A percentile compares a stretch with the other conserved stretches of the same genome.
Evolutionary conservation across 2,113 vertebrate species (phyloP).

Genomic region (Anguilla japonica): DNA sequence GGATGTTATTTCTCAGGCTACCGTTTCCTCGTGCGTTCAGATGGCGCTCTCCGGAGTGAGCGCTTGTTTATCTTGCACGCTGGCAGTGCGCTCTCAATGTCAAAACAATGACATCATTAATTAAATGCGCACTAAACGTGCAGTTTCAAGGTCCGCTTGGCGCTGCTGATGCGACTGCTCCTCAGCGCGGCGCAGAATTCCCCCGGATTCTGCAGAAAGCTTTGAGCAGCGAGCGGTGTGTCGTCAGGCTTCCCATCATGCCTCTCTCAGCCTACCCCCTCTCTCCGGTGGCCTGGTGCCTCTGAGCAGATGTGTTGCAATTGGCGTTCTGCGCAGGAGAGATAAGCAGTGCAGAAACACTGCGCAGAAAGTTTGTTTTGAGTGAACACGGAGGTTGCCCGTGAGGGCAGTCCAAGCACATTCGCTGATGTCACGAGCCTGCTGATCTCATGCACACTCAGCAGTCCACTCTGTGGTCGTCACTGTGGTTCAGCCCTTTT

Average conservation of each 20-base stretch:
- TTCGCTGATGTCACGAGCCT: not conserved
- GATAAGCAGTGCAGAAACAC: slow-evolving; percentile 14
- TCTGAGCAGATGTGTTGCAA: slow-evolving; percentile 24
- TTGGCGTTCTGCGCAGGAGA: not conserved
- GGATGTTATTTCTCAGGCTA: slow-evolving; percentile 25
- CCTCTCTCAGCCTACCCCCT: slow-evolving; percentile 26
- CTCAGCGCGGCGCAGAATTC: slow-evolving; percentile 20
- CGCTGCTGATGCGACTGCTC: slow-evolving; percentile 32
- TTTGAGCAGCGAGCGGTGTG: slow-evolving; percentile 28
- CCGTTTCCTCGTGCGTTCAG: slow-evolving; percentile 49
- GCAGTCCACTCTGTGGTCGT: not conserved
- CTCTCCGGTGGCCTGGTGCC: slow-evolving; percentile 12
- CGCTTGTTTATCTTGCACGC: slow-evolving; percentile 56
- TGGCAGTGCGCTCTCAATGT: slow-evolving; percentile 56
- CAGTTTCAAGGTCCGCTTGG: slow-evolving; percentile 34
- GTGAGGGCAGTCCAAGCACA: not conserved
- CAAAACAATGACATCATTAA: slow-evolving; percentile 68
- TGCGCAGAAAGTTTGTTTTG: not conserved
- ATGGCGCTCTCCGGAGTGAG: slow-evolving; percentile 37
- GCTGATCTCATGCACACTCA: not conserved
- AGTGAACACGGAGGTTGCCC: not conserved
- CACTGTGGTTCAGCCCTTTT: not conserved
- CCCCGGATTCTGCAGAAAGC: not conserved
- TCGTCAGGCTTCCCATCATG: slow-evolving; percentile 12
- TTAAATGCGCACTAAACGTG: slow-evolving; percentile 53